phyloP scores from a whole-genome alignment of 2,888 invertebrate species.

The Periphyllus acericola region DNA sequence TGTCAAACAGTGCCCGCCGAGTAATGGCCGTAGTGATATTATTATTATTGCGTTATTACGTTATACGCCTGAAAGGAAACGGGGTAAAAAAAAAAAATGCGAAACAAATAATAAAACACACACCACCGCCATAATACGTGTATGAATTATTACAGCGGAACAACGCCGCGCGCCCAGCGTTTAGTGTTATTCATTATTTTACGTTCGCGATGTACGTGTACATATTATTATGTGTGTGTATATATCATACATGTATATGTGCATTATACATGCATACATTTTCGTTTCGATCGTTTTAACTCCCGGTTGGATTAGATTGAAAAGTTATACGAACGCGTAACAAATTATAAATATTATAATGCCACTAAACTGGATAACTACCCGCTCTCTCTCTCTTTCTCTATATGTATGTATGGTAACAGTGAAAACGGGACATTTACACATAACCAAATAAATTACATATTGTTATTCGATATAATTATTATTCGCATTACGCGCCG shows the following conservation, averaged over 20 bases:
- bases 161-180: background rate
- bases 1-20: background rate
- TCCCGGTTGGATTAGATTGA: constrained; percentile 43
- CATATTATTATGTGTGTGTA: background rate
- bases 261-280: background rate
- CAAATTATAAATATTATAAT: constrained; percentile 30
- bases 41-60: too few species aligned
- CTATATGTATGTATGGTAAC: too few species aligned
- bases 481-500: background rate
- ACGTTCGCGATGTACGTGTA: background rate
- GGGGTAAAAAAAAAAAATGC: background rate
- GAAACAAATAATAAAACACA: constrained; percentile 4
- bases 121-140: background rate
- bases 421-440: background rate
- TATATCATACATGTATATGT: too few species aligned
- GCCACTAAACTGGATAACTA: background rate
- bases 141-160: constrained; percentile 31
- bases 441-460: background rate
- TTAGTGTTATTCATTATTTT: constrained; percentile 14
- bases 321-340: constrained; percentile 26
- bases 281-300: constrained; percentile 40
- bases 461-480: background rate
- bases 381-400: too few species aligned
- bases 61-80: background rate
- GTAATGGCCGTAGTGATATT: background rate